Evolutionary conservation across 2,113 vertebrate species (phyloP).

Genomic region (Chaetops frenatus): DNA sequence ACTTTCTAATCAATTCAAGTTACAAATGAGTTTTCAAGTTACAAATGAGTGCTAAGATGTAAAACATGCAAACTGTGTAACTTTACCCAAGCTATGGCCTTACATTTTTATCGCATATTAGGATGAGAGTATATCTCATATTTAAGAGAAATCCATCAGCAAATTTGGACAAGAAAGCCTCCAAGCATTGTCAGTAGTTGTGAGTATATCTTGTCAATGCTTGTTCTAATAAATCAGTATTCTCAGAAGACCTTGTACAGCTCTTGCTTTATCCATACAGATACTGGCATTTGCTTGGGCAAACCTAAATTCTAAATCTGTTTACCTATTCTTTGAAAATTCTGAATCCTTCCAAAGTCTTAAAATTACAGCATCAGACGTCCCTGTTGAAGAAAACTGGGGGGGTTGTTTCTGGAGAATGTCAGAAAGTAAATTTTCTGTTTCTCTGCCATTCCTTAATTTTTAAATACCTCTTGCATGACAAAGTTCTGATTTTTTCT

Average conservation of each 20-base stretch:
- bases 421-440: neutral
- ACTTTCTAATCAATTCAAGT: neutral
- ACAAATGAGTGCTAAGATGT: neutral
- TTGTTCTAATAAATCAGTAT: neutral
- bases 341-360: neutral
- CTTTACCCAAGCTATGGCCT: neutral
- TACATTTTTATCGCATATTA: neutral
- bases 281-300: neutral
- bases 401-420: neutral
- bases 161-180: constrained; percentile 1
- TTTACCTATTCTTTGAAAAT: neutral
- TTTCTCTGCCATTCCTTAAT: neutral
- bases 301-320: neutral
- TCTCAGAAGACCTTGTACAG: neutral
- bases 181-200: neutral
- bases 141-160: neutral
- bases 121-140: neutral
- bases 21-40: neutral
- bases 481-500: neutral
- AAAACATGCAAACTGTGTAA: neutral
- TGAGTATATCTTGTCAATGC: neutral
- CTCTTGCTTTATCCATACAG: neutral
- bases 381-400: neutral
- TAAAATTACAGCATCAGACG: neutral
- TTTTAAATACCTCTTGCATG: neutral